These are phyloP conservation scores for Hyla sarda DNA, from an alignment of 2,113 vertebrate species.

Conservation along the genomic window DNA sequence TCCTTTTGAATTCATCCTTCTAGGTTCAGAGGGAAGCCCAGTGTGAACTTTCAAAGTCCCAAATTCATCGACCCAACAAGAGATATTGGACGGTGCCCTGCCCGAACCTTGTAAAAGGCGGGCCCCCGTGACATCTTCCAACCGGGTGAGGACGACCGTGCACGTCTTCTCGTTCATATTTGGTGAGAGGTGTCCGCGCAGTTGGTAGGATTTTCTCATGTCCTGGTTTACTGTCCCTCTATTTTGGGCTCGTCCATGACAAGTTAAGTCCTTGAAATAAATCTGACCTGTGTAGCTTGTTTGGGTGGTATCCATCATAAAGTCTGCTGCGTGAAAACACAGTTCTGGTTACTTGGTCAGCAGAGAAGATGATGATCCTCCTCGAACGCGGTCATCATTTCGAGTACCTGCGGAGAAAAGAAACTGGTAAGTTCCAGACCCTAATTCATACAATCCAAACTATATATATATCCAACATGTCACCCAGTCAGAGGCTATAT, in stretches of 20 bases:
- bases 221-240: constrained; percentile 65
- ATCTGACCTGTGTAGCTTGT: constrained; percentile 63
- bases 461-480: too few species aligned
- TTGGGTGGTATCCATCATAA: constrained; percentile 70
- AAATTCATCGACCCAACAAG: constrained; percentile 67
- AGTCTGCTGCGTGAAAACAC: constrained; percentile 68
- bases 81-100: constrained; percentile 68
- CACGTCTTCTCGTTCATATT: constrained; percentile 80
- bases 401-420: constrained; percentile 69
- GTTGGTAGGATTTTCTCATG: constrained; percentile 79
- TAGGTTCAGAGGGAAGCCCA: constrained; percentile 61
- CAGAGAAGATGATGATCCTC: constrained; percentile 74
- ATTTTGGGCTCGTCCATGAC: constrained; percentile 57
- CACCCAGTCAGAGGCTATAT: too few species aligned
- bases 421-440: constrained; percentile 54
- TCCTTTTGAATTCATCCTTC: constrained; percentile 59
- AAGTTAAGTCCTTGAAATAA: constrained; percentile 53
- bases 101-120: constrained; percentile 68
- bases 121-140: constrained; percentile 79
- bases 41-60: constrained; percentile 64
- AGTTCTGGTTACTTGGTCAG: constrained; percentile 64
- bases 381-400: constrained; percentile 75
- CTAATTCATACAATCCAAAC: not conserved
- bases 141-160: constrained; percentile 87
- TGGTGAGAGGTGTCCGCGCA: constrained; percentile 73